Conservation (phyloP, 1,140 invertebrate genomes). For the Prorops nasuta region DNA sequence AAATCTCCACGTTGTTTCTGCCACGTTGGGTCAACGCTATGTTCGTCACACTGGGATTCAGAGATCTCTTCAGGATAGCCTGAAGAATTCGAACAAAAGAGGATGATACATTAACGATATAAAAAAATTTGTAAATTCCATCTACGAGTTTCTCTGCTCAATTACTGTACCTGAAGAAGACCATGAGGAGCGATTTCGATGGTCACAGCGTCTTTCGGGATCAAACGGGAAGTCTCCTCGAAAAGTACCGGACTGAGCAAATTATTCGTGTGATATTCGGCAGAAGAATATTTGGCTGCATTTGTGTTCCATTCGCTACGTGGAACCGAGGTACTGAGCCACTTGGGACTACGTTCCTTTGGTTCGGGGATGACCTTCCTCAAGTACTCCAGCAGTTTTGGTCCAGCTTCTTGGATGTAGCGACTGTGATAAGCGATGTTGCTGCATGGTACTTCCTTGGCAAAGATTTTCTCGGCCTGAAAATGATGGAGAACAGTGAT, state of each 20-base stretch:
- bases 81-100: too few species aligned
- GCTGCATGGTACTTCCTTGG: constrained; percentile 66
- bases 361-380: constrained; percentile 69
- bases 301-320: constrained; percentile 74
- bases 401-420: constrained; percentile 65
- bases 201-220: constrained; percentile 77
- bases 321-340: constrained; percentile 85
- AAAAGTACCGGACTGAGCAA: constrained; percentile 82
- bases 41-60: constrained; percentile 63
- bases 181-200: constrained; percentile 86
- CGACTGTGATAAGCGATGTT: constrained; percentile 74
- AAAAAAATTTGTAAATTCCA: too few species aligned
- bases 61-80: constrained; percentile 63
- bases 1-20: constrained; percentile 68
- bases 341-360: constrained; percentile 70
- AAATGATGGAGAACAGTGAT: constrained; percentile 48
- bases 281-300: constrained; percentile 70
- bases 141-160: too few species aligned
- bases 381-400: constrained; percentile 71
- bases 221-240: constrained; percentile 74
- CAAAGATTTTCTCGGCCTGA: constrained; percentile 74
- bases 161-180: too few species aligned
- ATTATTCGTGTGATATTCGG: constrained; percentile 94
- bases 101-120: too few species aligned
- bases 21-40: constrained; percentile 78